Base-by-base conservation (phyloP, 2,888 invertebrate genomes). In the Hydrotaea cyrtoneurina region DNA sequence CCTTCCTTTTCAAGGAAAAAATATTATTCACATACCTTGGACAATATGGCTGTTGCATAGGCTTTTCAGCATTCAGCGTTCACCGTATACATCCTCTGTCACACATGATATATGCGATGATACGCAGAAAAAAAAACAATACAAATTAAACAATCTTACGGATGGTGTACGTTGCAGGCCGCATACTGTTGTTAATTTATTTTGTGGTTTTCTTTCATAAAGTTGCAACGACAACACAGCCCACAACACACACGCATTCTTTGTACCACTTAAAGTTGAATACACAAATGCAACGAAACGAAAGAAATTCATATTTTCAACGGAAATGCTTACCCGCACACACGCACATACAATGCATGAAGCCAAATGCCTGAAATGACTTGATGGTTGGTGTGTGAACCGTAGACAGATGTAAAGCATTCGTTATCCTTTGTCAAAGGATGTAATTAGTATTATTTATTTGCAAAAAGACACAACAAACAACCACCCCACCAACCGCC, bases 401-500 rank as follows among this genome's bases (percentile, higher is more conserved):
- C 77, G 11, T 59, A 31, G 11, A 1, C 78, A 80, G 39, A 78
- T 78, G 75, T 62, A 76, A 77, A 69, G 57, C 78, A 85, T 86
- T 82, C 86, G 80, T 55, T 76, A 74, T 71, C 80, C 73, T 75
- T 86, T 86, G 69, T 43, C 57, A 71, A 80, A 86, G 87, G 87
- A 87, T 83, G 80, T 87, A 87, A 87, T 87, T 87, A 87, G 86
- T 82, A 78, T 72, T 64, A 83, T 78, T 83, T 83, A 64, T 80
- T 43, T 78, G 36, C 76, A 73, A 80, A 73, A 55, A 55, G 11
- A 2, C 55, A 55, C 21, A 2, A 8, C 55, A 21, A 53, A 10
- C 31, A 66, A 66, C 69, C 62, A 57, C 19, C 2, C 53, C n/a
- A n/a, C n/a, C n/a, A n/a, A n/a, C n/a, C n/a, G n/a, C n/a, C n/a